Evolutionary conservation across 2,888 invertebrate species (phyloP).

Genomic region (Microchrysa polita): DNA sequence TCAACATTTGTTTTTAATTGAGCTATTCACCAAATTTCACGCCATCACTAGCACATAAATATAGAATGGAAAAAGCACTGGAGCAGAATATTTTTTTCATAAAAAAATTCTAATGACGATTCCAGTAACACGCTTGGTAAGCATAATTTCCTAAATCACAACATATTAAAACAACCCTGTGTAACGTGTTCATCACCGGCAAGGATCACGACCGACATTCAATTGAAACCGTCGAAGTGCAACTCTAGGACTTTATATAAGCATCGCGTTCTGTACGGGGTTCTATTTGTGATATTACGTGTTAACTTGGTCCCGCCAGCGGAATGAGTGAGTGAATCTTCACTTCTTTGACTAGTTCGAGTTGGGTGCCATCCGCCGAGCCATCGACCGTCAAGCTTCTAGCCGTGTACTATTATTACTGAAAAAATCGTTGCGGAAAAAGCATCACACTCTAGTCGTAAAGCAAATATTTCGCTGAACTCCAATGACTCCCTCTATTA

Average conservation of each 20-base stretch:
- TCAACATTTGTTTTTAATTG: constrained; percentile 33
- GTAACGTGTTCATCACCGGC: background rate
- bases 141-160: background rate
- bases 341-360: constrained; percentile 10
- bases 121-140: background rate
- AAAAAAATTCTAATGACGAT: background rate
- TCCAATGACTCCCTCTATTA: background rate
- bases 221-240: background rate
- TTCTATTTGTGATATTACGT: constrained; percentile 13
- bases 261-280: constrained; percentile 8
- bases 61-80: constrained; percentile 39
- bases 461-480: constrained; percentile 14
- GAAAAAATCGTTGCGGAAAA: constrained; percentile 25
- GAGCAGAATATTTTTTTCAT: background rate
- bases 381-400: constrained; percentile 7
- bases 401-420: constrained; percentile 21
- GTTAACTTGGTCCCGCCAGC: constrained; percentile 18
- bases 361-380: constrained; percentile 10
- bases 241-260: constrained; percentile 30
- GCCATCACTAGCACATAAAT: background rate
- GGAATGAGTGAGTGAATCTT: constrained; percentile 40
- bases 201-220: constrained; percentile 23
- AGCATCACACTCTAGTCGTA: constrained; percentile 4
- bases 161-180: no score
- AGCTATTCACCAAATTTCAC: constrained; percentile 21